Evolutionary conservation across 2,888 invertebrate genomes (phyloP), one percentile per base, ranked within the genome.

Genomic region (Chloromyia formosa): DNA sequence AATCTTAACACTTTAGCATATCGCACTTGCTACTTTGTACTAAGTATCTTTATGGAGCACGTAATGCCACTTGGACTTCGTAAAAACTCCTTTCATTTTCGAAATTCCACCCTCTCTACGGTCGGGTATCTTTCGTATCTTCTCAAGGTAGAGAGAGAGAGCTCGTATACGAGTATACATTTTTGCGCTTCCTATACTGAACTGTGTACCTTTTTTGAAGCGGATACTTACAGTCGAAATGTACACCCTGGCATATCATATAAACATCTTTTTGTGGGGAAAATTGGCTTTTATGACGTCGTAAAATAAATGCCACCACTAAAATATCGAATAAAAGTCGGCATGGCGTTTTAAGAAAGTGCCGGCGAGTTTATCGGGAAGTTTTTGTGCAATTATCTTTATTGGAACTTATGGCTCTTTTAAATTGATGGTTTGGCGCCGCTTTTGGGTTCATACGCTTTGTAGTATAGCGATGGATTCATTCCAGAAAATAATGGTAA

Each of bases 221-320:
- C 7, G 27, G 27, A 35, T 35, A 7, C 27, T 35, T 35, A 35
- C 7, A 7, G 27, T 35, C 7, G 27, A 7, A 35, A 35, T 35
- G 2, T 35, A 35, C 27, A 35, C 3, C 7, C 27, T 7, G 27
- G 27, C 27, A 7, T 35, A 35, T n/a, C 2, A 35, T 35, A 35
- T 7, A 35, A 4, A 7, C 7, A 35, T 35, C 27, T 35, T 35
- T 35, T 35, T 35, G 27, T 35, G 27, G n/a, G 18, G 22, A 35
- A n/a, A n/a, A 69, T 35, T 45, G 54, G 56, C 56, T 71, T 71
- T 56, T 71, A 71, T 23, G 56, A 71, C 20, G 58, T 58, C 71
- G 71, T 71, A 71, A 71, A 71, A 56, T 71, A 71, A 71, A 58
- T 42, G 71, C 40, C n/a, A 7, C 23, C 18, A 71, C 71, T 40